Percentiles rank a stretch among this genome's conserved stretches.
Conservation (phyloP, 1,140 invertebrate species). For the Camponotus pennsylvanicus region DNA sequence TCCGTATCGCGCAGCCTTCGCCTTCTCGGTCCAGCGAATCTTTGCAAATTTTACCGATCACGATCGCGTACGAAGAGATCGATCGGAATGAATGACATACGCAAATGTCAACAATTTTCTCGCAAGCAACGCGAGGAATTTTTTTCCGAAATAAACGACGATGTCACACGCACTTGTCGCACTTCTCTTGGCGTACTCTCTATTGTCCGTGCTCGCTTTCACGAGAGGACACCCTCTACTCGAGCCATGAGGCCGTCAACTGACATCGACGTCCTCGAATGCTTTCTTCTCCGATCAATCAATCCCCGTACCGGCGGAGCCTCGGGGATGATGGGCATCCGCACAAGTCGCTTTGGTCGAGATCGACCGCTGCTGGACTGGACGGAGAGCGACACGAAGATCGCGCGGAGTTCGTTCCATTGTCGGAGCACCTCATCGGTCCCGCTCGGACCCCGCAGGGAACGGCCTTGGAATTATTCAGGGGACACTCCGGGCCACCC, state of each 20-base stretch:
- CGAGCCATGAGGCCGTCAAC: conserved; percentile 69
- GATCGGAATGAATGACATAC: not conserved
- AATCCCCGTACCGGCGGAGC: conserved; percentile 56
- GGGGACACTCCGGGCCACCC: not conserved
- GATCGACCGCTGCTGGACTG: conserved; percentile 7
- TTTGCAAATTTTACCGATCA: not conserved
- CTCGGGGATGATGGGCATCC: conserved; percentile 40
- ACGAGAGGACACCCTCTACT: conserved; percentile 70
- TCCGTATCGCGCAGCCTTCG: conserved; percentile 18
- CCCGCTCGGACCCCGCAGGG: not conserved
- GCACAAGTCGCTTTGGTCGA: not conserved
- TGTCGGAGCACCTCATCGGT: conserved; percentile 57
- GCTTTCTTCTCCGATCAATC: conserved; percentile 71
- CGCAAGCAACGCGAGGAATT: not conserved
- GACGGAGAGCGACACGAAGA: conserved; percentile 12
- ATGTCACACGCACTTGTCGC: conserved; percentile 54
- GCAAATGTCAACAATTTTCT: not conserved
- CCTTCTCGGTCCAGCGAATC: not conserved
- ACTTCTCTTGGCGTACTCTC: conserved; percentile 38
- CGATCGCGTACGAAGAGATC: not conserved
- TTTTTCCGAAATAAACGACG: not conserved
- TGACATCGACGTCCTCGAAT: conserved; percentile 69
- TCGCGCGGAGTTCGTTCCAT: conserved; percentile 52
- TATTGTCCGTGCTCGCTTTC: conserved; percentile 59
- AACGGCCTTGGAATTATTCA: not conserved